Evolutionary conservation across 2,113 vertebrate genomes (phyloP).

Genomic region (Lipophrys pholis): DNA sequence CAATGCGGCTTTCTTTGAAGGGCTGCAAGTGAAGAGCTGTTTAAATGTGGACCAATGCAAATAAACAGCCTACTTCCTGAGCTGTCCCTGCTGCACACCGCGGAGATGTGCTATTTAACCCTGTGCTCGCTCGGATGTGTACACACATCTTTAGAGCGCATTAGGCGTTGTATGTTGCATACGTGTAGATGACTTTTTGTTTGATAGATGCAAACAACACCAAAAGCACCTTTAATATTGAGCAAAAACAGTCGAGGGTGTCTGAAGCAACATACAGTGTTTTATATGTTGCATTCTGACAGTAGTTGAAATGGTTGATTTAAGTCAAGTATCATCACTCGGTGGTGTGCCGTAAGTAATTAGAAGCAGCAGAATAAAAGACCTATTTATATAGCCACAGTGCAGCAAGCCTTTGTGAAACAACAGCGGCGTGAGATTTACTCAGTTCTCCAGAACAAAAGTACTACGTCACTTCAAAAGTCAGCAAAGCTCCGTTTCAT

Average conservation of each 20-base stretch:
- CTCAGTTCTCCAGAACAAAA: constrained; percentile 71
- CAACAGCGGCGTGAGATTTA: constrained; percentile 70
- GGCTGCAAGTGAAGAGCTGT: constrained; percentile 64
- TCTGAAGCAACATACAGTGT: constrained; percentile 14
- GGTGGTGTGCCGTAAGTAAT: constrained; percentile 47
- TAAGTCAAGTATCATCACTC: constrained; percentile 48
- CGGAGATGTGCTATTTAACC: constrained; percentile 59
- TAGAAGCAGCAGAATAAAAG: constrained; percentile 55
- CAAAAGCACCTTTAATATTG: constrained; percentile 38
- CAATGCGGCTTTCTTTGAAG: constrained; percentile 72
- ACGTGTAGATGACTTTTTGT: constrained; percentile 26
- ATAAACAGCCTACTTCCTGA: constrained; percentile 79
- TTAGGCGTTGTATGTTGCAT: constrained; percentile 28
- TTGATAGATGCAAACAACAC: constrained; percentile 53
- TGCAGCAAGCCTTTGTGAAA: constrained; percentile 64
- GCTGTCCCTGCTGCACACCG: constrained; percentile 49
- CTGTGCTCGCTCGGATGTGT: constrained; percentile 43
- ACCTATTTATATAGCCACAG: constrained; percentile 27
- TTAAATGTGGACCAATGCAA: constrained; percentile 76
- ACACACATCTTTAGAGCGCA: constrained; percentile 40
- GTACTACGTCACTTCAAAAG: constrained; percentile 75
- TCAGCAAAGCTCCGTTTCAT: constrained; percentile 77
- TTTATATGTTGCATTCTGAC: constrained; percentile 43
- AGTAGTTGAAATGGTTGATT: constrained; percentile 59
- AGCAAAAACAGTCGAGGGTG: constrained; percentile 15